Base-by-base conservation (phyloP, 2,888 invertebrate species). In the Hypomecis atomaria region DNA sequence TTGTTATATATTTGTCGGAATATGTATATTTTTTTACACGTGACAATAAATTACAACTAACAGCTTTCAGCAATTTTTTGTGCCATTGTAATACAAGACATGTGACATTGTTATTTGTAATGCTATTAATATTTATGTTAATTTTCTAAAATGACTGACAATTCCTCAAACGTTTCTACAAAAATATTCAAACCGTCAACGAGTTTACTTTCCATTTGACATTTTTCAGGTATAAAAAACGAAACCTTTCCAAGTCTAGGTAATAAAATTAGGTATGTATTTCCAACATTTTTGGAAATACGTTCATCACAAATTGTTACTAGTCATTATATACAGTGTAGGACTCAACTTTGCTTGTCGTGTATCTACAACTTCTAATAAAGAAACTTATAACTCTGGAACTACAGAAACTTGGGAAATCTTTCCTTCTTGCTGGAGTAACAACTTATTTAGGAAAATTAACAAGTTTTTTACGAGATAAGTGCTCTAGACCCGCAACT, bases 351-450 rank as follows among this genome's bases (percentile, higher is more conserved):
- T 48, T 49, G 13, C 13, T 13, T 33, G 44, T 50, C 43, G 40
- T 33, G 0, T 13, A 36, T 47, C 23, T 9, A 45, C 45, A 59
- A 59, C 40, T 74, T 65, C 62, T 63, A 66, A 70, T 47, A 68
- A 66, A 60, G 56, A 49, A 83, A 84, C 78, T 80, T 78, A 81
- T 83, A 82, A 81, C 77, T 71, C 78, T 72, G 70, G 66, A 76
- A 77, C 76, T 74, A 74, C 67, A 64, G 38, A 38, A 71, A 78
- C 74, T 81, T 76, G 55, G 69, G 78, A 75, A 79, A 77, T 79
- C 73, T 73, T 75, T 71, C 71, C 71, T 59, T 71, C 40, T 44
- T 38, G 50, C 11, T 5, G 38, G 58, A 73, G 71, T 2, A 59
- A 72, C 65, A 71, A 79, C 75, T 79, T 81, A 74, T 79, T 78